These are phyloP conservation scores for Stenodema calcarata DNA, from an alignment of 2,888 invertebrate species.

Conservation along the genomic window DNA sequence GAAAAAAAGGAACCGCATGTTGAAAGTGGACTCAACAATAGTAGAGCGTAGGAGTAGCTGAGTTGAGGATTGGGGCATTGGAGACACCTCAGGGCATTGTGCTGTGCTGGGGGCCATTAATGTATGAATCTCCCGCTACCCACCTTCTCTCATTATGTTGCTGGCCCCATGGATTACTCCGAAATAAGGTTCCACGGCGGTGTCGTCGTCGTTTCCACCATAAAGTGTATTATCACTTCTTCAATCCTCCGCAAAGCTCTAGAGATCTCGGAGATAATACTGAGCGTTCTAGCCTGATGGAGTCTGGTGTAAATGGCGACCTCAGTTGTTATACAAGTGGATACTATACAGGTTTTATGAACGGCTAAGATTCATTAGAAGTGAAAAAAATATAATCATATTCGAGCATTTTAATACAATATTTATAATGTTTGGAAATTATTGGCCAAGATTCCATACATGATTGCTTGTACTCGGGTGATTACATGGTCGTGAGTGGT, in stretches of 20 bases:
- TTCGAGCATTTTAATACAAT: too few species aligned
- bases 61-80: constrained; percentile 10
- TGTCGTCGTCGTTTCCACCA: background rate
- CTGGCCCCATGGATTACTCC: background rate
- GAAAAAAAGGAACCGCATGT: background rate
- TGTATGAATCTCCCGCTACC: constrained; percentile 7
- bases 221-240: background rate
- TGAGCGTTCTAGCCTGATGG: too few species aligned
- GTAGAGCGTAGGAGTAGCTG: background rate
- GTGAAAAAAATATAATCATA: too few species aligned
- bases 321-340: too few species aligned
- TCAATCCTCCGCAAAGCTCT: background rate
- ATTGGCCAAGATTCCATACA: too few species aligned
- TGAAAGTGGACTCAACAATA: background rate
- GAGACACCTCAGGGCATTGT: constrained; percentile 3
- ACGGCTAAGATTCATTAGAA: too few species aligned
- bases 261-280: too few species aligned
- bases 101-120: background rate
- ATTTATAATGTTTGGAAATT: too few species aligned
- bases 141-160: constrained; percentile 10
- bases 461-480: too few species aligned
- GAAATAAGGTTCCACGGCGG: background rate
- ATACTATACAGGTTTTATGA: too few species aligned
- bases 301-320: too few species aligned
- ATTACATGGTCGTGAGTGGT: too few species aligned